Percentiles rank a stretch among this genome's conserved stretches.
Conservation (phyloP, 2,888 invertebrate species). For the Hemithea aestivaria region DNA sequence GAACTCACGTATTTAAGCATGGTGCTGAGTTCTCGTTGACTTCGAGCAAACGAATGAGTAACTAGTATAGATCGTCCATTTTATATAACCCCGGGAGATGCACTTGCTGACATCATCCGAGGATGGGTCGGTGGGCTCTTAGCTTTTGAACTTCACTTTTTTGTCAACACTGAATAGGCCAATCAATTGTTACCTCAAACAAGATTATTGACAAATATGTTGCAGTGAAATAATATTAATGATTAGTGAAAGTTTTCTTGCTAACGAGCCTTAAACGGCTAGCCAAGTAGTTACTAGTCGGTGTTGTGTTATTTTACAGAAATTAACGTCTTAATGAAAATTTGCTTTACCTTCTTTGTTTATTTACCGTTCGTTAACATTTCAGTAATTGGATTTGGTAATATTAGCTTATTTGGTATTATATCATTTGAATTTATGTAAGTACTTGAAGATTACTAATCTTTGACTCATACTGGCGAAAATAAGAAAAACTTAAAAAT, state of each 20-base stretch:
- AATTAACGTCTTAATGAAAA: too few species aligned
- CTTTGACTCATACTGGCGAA: too few species aligned
- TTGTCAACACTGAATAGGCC: slow-evolving; percentile 40
- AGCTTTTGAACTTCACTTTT: slow-evolving; percentile 23
- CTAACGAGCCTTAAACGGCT: not conserved
- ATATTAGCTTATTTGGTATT: too few species aligned
- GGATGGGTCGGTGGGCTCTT: slow-evolving; percentile 42
- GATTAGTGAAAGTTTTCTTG: slow-evolving; percentile 11
- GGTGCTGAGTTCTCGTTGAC: slow-evolving; percentile 68
- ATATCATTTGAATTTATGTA: too few species aligned
- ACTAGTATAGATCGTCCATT: slow-evolving; percentile 64
- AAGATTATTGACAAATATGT: slow-evolving; percentile 12
- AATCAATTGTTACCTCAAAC: slow-evolving; percentile 23
- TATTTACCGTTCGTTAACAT: too few species aligned
- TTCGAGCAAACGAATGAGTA: slow-evolving; percentile 76
- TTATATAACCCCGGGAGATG: slow-evolving; percentile 67
- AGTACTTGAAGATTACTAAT: too few species aligned
- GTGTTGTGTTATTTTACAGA: too few species aligned
- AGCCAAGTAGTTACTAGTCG: not conserved
- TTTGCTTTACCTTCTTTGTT: too few species aligned
- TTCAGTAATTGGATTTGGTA: too few species aligned
- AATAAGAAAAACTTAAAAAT: too few species aligned
- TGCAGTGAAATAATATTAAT: slow-evolving; percentile 11
- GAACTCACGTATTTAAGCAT: slow-evolving; percentile 76
- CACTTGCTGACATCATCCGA: slow-evolving; percentile 67